Base-by-base conservation (phyloP, 2,888 invertebrate genomes). In the Cephus runcator region DNA sequence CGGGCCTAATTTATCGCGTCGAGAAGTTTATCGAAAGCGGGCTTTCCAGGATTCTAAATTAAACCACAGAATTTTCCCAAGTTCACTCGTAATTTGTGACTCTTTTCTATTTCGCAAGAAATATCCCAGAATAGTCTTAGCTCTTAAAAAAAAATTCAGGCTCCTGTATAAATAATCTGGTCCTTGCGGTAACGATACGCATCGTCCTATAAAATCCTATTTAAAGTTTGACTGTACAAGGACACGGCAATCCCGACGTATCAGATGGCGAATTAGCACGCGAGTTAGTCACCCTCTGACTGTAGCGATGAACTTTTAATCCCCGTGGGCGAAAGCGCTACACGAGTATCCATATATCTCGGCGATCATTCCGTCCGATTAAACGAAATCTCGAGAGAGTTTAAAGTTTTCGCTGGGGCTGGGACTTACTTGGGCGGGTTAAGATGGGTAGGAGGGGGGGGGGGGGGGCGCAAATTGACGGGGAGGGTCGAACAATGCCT, bases 351-450 rank as follows among this genome's bases (percentile, higher is more conserved):
- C 78, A 81, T 84, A 85, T 84, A 82, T 84, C 81, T 82, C 81
- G 78, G 79, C 86, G 84, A 87, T 88, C 85, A 87, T 88, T 88
- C 85, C 87, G 81, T 86, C 79, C 88, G 87, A 88, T 88, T 88
- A 86, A 87, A 82, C 88, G 79, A 77, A 81, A 81, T 85, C 83
- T 81, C 86, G 77, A 80, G 83, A 82, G 84, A 83, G 83, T 84
- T 84, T 81, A 83, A 84, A 85, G 81, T 85, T 87, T 85, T 81
- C 79, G 73, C 40, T 40, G 75, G 75, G 31, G 77, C 76, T n/a
- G 33, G 33, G 69, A 69, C 30, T 33, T 69, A 6, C n/a, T 69
- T 40, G 36, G 40, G 4, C 15, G 15, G 40, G 40, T 15, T 40
- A 40, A 40, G 40, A 15, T 4, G 4, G 40, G 40, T 1, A n/a